phyloP scores from a whole-genome alignment of 2,113 vertebrate species.

The Corynorhinus townsendii region DNA sequence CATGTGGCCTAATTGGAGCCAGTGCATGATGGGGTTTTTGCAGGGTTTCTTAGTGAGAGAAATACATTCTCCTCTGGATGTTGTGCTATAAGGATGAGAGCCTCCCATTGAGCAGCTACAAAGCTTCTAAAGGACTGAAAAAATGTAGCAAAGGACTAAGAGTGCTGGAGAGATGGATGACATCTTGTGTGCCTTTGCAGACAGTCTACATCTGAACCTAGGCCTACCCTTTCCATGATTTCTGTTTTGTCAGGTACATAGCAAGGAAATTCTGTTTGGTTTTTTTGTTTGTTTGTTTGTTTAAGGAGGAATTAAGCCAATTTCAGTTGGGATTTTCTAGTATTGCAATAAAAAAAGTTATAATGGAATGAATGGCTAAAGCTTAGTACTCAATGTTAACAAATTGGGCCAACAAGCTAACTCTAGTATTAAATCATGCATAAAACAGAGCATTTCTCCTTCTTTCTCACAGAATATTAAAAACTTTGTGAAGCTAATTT shows the following conservation, averaged over 20 bases:
- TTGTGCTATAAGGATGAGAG: neutral
- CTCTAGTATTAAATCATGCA: neutral
- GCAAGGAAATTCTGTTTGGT: neutral
- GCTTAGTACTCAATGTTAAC: neutral
- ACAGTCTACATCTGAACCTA: neutral
- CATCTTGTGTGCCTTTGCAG: neutral
- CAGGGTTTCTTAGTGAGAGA: neutral
- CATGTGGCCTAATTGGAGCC: neutral
- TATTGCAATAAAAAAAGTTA: neutral
- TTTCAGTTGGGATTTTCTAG: neutral
- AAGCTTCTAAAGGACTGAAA: neutral
- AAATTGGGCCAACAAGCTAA: neutral
- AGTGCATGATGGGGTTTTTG: neutral
- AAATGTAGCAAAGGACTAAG: neutral
- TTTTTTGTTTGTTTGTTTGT: neutral
- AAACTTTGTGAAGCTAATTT: neutral
- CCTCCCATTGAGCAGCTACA: neutral
- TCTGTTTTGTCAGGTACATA: neutral
- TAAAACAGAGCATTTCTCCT: neutral
- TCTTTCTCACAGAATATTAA: neutral
- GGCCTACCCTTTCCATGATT: neutral
- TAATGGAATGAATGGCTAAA: neutral
- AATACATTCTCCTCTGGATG: neutral
- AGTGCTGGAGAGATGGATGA: neutral
- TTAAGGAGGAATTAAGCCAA: neutral